Base-by-base conservation (phyloP, 1,140 invertebrate species). In the Reticulitermes speratus region DNA sequence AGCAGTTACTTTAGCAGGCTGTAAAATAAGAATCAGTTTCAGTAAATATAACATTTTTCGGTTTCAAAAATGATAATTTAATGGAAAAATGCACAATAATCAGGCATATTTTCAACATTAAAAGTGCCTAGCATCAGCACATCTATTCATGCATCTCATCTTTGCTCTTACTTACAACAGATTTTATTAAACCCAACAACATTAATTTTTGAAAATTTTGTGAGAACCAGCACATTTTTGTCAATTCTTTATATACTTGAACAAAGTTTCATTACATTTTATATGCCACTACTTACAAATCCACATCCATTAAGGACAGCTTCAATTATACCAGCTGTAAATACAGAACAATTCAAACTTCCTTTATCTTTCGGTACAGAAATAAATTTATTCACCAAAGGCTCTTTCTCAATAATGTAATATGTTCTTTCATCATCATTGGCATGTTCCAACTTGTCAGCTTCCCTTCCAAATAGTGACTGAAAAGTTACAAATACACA, bases 331-430 rank as follows among this genome's bases (percentile, higher is more conserved):
- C 99, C 99, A 88, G 98, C 99, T 88, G 97, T 96, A 90, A 99
- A 99, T 75, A 98, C 97, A n/a, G 98, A 98, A 93, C 98, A 99
- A 91, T 99, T 99, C 0, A 99, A 92, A 88, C 96, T 98, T 84
- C 97, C 97, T 92, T 99, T 99, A 90, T 99, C 98, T 91, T 99
- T 98, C 11, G 98, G 98, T 59, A 99, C 96, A 86, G 98, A 99
- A 88, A 99, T 99, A 91, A 96, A 99, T 90, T 96, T 97, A 91
- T 99, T 99, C 0, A 99, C 98, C 87, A 99, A 89, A 25, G 98
- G 97, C 89, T 99, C 98, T 90, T 98, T 98, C 91, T 99, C 99
- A 89, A 99, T 99, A 25, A 99, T 97, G 90, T 99, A 99, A 92
- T 99, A 99, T 38, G 97, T 99, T 87, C 96, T 94, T 89, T 99